A percentile compares a stretch with the other conserved stretches of the same genome.
These are phyloP conservation scores for Hydrophis major DNA, from an alignment of 2,797 vertebrate species.

Conservation along the genomic window DNA sequence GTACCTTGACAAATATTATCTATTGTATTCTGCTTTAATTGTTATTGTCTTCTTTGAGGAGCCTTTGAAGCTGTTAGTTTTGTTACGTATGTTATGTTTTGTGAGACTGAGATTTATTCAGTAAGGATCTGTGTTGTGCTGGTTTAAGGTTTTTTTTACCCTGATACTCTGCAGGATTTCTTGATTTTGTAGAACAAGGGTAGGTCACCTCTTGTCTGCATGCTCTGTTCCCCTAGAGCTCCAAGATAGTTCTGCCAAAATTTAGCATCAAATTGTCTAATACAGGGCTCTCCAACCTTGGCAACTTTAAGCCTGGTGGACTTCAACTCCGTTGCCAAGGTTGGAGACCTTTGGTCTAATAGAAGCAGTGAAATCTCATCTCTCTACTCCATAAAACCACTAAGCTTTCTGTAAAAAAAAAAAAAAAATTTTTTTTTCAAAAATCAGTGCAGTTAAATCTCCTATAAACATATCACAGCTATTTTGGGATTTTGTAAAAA, in stretches of 20 bases:
- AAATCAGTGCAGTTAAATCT: neutral
- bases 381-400: accelerated
- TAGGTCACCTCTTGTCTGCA: neutral
- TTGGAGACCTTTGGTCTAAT: neutral
- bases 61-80: neutral
- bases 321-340: too few species aligned
- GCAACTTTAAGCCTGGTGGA: too few species aligned
- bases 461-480: neutral
- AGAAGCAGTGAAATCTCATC: neutral
- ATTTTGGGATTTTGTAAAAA: neutral
- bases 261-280: neutral
- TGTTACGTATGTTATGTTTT: neutral
- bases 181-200: neutral
- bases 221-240: neutral
- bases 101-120: neutral
- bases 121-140: neutral
- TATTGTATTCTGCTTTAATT: neutral
- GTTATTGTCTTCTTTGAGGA: neutral
- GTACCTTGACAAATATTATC: neutral
- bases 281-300: too few species aligned
- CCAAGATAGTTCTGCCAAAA: neutral
- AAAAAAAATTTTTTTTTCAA: neutral
- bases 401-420: neutral
- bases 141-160: neutral
- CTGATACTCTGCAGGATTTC: neutral